Evolutionary conservation across 2,888 invertebrate species (phyloP), one percentile per base, ranked within the genome.

Genomic region (Pollenia angustigena): DNA sequence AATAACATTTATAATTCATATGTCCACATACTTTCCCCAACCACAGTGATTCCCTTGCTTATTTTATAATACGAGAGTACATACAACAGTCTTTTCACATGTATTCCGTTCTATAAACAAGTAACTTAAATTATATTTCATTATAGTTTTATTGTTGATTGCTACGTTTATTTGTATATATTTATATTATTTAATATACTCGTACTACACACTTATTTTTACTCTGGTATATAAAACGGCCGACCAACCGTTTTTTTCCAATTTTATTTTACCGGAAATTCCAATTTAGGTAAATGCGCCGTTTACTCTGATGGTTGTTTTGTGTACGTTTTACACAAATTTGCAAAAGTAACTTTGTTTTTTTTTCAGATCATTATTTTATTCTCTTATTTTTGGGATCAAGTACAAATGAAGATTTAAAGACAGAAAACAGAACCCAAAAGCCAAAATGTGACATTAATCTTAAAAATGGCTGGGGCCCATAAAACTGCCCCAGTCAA

Each of bases 261-360:
- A 90, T 90, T 90, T 91, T 89, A 88, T 89, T 88, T 91, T 92
- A 91, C 92, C 92, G 92, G 92, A 92, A 90, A 92, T 92, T 91
- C 92, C 92, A 92, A 92, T 92, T 92, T 92, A 92, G 92, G 92
- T 91, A 92, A 92, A 92, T 92, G 90, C 92, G 91, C 89, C 90
- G 92, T 91, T 91, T 90, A 90, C 83, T 78, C 76, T 84, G 81
- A 62, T 68, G 64, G 54, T 58, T 81, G 76, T 69, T 81, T 87
- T 87, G 74, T 75, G 66, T 69, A 62, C 52, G 54, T 83, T 68
- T 71, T 75, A 83, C 56, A 75, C 44, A 78, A 64, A 71, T 62
- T 87, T 78, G 78, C 78, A 50, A 81, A 79, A 83, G 79, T 80
- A 50, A 75, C 72, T 83, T 79, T 58, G 64, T 71, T 14, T 50